Conservation (phyloP, 2,113 vertebrate species). For the Bos indicus region DNA sequence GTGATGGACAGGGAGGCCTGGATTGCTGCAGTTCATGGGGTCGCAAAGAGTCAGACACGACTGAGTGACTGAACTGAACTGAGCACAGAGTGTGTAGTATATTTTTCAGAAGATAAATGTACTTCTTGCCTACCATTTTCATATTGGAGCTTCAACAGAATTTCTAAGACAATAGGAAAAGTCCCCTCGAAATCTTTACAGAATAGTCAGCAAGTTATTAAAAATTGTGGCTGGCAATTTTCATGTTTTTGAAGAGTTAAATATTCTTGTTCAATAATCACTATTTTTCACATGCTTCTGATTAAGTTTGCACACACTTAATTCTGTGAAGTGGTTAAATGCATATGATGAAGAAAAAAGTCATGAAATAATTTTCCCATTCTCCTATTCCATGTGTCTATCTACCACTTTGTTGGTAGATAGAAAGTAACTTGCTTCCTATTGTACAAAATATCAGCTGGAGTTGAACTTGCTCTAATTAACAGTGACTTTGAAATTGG, state of each 20-base stretch:
- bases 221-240: not conserved
- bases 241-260: constrained; percentile 2
- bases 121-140: not conserved
- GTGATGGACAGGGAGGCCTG: no score
- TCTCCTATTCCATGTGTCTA: not conserved
- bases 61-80: no score
- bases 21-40: no score
- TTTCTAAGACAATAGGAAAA: not conserved
- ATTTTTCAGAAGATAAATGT: not conserved
- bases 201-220: not conserved
- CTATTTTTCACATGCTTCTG: not conserved
- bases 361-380: not conserved
- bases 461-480: not conserved
- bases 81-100: not conserved
- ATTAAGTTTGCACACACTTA: not conserved
- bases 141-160: not conserved
- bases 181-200: rapidly evolving
- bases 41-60: no score
- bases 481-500: not conserved
- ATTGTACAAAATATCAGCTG: not conserved
- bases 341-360: not conserved
- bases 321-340: not conserved
- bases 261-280: not conserved
- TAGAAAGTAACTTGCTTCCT: not conserved
- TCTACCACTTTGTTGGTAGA: not conserved